Base-by-base conservation (phyloP, 1,140 invertebrate genomes). In the Lasioglossum baleicum region DNA sequence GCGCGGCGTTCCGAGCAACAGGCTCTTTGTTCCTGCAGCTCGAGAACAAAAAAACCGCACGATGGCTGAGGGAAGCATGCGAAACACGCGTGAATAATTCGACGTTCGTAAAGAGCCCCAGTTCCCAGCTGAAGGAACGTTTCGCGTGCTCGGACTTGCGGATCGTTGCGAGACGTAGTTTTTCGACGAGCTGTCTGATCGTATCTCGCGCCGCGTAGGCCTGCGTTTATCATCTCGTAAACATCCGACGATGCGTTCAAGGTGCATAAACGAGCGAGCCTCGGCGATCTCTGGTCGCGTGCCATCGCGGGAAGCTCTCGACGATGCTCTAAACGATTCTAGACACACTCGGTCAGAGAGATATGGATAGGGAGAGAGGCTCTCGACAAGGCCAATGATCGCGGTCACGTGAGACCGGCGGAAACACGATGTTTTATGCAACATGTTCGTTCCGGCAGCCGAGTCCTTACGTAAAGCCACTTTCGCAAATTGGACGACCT, bases 271-370 rank as follows among this genome's bases (percentile, higher is more conserved):
- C 56, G 53, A 80, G 53, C 15, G 80, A 20, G 35, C 75, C 48
- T 78, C 75, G 22, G 31, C 53, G 67, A 78, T 81, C 75, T 72
- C 26, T 58, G 75, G 68, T 77, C 75, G 75, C 67, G 75, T 81
- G 80, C 80, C 75, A 48, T 26, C 7, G 61, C 26, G 53, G 58
- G 65, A 58, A 75, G 35, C 5, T 35, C 35, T 35, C 35, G 35
- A 35, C 35, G 35, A 35, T 35, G 42, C 26, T 48, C 44, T 48
- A 48, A 48, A 48, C 8, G 22, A 53, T 20, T 15, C n/a, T 48
- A 11, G 7, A 22, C 58, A 60, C 44, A 6, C 15, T 15, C 15
- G 17, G 15, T 7, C 13, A 20, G 51, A 53, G 31, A 58, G n/a
- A 48, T 10, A 11, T 0, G 13, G 44, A 48, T 2, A 48, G 44